phyloP scores from a whole-genome alignment of 2,888 invertebrate species.

The Drosophila recens region DNA sequence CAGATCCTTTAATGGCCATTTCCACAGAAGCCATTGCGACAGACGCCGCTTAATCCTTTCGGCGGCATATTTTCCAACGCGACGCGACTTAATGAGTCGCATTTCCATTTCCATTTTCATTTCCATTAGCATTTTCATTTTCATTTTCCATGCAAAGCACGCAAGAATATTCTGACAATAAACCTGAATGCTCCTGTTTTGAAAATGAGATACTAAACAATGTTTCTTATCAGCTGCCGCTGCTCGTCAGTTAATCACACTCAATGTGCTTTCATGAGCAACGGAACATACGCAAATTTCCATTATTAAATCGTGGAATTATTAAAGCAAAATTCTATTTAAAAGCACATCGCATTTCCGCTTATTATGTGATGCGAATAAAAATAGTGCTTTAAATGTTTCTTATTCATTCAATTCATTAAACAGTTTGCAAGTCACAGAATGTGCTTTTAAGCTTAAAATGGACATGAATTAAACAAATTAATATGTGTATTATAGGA shows the following conservation, averaged over 20 bases:
- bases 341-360: conserved; percentile 5
- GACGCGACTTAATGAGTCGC: conserved; percentile 68
- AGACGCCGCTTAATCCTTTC: conserved; percentile 67
- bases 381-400: neutral
- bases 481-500: too few relatives aligned
- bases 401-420: neutral
- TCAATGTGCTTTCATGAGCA: neutral
- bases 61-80: conserved; percentile 70
- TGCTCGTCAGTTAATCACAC: conserved; percentile 33
- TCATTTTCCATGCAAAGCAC: conserved; percentile 61
- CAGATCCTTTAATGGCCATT: conserved; percentile 56
- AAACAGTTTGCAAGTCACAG: neutral
- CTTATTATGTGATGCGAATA: neutral
- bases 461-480: too few relatives aligned
- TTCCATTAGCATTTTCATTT: conserved; percentile 22
- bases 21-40: conserved; percentile 36
- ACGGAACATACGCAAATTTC: conserved; percentile 9
- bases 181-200: conserved; percentile 33
- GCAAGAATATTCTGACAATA: conserved; percentile 52
- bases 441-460: neutral
- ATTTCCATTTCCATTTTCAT: conserved; percentile 42
- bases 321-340: conserved; percentile 4
- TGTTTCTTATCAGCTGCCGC: conserved; percentile 42
- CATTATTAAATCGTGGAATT: conserved; percentile 12
- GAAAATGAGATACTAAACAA: conserved; percentile 40